phyloP scores from a whole-genome alignment of 2,888 invertebrate species.

The Glaucopsyche alexis region DNA sequence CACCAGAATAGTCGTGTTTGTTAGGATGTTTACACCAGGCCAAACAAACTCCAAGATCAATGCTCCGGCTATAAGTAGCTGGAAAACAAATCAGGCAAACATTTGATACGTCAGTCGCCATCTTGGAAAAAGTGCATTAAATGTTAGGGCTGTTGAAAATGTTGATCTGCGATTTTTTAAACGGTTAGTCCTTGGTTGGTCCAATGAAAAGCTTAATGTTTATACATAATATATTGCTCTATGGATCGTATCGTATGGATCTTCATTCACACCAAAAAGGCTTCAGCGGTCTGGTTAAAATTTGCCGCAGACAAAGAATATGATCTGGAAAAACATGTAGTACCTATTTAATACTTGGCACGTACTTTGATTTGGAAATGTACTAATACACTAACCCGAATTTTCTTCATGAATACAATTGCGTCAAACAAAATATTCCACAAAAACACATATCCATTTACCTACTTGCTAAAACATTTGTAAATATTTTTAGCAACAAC shows the following conservation, averaged over 20 bases:
- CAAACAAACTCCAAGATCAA: conserved; percentile 24
- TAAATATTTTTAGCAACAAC: not conserved
- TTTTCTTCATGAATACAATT: not conserved
- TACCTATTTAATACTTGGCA: too few relatives aligned
- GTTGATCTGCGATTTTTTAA: not conserved
- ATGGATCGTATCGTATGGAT: too few relatives aligned
- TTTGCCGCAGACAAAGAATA: too few relatives aligned
- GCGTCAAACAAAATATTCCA: not conserved
- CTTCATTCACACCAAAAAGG: too few relatives aligned
- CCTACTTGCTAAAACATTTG: not conserved
- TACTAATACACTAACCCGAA: not conserved
- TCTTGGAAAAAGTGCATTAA: not conserved
- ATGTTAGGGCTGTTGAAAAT: not conserved
- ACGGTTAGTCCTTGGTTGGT: too few relatives aligned
- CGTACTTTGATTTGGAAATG: not conserved
- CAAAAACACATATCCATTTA: conserved; percentile 8
- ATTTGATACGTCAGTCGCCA: not conserved
- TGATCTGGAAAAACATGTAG: too few relatives aligned
- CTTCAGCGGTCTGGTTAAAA: too few relatives aligned
- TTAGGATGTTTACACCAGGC: conserved; percentile 16
- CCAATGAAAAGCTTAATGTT: too few relatives aligned
- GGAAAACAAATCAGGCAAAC: not conserved
- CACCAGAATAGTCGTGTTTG: conserved; percentile 10
- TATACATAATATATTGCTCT: too few relatives aligned
- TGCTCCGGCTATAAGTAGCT: conserved; percentile 9